phyloP scores from a whole-genome alignment of 2,888 invertebrate species.

The Sericinus montela region DNA sequence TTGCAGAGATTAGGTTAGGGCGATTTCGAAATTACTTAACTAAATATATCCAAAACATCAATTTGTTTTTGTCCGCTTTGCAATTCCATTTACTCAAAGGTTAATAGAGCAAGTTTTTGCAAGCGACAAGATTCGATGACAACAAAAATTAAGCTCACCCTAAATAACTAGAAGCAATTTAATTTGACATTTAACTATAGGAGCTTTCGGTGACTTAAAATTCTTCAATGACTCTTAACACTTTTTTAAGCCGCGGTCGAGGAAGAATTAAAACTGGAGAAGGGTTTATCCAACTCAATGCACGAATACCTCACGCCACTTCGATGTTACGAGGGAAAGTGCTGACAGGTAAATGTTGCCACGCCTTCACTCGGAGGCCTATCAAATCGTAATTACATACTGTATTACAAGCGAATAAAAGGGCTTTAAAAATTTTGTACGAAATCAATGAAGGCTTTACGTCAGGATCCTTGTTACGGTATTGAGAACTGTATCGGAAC shows the following conservation, averaged over 20 bases:
- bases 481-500: constrained; percentile 37
- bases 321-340: constrained; percentile 36
- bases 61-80: constrained; percentile 19
- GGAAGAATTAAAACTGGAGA: constrained; percentile 31
- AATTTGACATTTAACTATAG: constrained; percentile 29
- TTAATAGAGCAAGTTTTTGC: constrained; percentile 20
- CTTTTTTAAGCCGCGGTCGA: constrained; percentile 8
- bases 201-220: constrained; percentile 1
- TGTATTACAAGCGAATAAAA: constrained; percentile 39
- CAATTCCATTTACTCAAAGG: constrained; percentile 18
- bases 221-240: constrained; percentile 2
- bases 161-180: constrained; percentile 29
- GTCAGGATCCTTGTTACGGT: constrained; percentile 33
- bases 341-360: constrained; percentile 54
- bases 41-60: constrained; percentile 17
- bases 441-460: constrained; percentile 45
- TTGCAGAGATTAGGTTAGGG: constrained; percentile 5
- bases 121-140: constrained; percentile 14
- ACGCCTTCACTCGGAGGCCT: constrained; percentile 40
- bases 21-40: constrained; percentile 15
- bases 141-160: constrained; percentile 24
- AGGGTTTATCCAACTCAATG: constrained; percentile 29
- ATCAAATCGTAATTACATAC: constrained; percentile 55
- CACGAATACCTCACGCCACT: constrained; percentile 27
- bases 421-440: constrained; percentile 28